phyloP scores from a whole-genome alignment of 2,797 vertebrate genomes.

The Kryptolebias ocellatus region DNA sequence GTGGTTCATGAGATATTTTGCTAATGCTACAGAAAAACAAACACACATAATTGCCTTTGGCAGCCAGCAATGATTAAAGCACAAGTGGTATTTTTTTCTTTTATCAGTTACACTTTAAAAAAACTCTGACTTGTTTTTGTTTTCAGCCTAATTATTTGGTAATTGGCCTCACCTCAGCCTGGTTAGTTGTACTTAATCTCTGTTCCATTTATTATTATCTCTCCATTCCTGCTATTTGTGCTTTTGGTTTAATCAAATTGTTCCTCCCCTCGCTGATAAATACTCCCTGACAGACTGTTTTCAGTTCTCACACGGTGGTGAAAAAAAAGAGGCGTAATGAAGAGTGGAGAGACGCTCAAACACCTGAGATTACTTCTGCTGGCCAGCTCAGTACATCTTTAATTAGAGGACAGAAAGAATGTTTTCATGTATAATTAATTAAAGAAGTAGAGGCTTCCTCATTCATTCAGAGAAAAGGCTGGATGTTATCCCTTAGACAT shows the following conservation, averaged over 20 bases:
- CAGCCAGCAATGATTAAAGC: too few relatives aligned
- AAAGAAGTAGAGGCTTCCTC: constrained; percentile 47
- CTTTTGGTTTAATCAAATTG: constrained; percentile 3
- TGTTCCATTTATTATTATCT: constrained; percentile 6
- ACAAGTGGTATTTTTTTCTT: too few relatives aligned
- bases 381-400: constrained; percentile 52
- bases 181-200: constrained; percentile 2
- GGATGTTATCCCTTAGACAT: constrained; percentile 38
- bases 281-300: constrained; percentile 43
- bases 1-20: too few relatives aligned
- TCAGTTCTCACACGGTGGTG: constrained; percentile 21
- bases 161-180: not conserved
- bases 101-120: too few relatives aligned
- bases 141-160: too few relatives aligned
- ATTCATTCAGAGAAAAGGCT: constrained; percentile 40
- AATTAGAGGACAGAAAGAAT: constrained; percentile 58
- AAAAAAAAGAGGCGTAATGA: constrained; percentile 51
- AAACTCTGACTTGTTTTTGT: too few relatives aligned
- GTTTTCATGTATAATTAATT: constrained; percentile 63
- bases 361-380: constrained; percentile 55
- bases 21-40: too few relatives aligned
- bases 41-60: too few relatives aligned
- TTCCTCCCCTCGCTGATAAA: constrained; percentile 35
- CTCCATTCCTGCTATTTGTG: not conserved
- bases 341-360: constrained; percentile 45